Base-by-base conservation (phyloP, 1,140 invertebrate genomes). In the Cotesia chilonis region DNA sequence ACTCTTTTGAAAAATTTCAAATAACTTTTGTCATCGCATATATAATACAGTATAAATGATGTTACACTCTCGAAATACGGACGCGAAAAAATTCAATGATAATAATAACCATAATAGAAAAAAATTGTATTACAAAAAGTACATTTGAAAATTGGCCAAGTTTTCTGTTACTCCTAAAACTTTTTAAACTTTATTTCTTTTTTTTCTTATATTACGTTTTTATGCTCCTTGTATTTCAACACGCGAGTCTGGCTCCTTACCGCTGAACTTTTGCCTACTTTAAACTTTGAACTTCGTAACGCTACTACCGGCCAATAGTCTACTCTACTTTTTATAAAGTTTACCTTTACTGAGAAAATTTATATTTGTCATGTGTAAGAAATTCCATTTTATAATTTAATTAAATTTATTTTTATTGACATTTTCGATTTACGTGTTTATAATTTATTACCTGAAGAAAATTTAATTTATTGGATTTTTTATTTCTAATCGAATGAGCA, bases 71-170 rank as follows among this genome's bases (percentile, higher is more conserved):
- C 9, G 20, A 20, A 61, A 61, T 61, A 28, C 12, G 14, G 9
- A 59, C 3, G 9, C 9, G n/a, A 57, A 6, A 47, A 47, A 47
- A 47, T 47, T 2, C 10, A 47, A 47, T 47, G 2, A 47, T 10
- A 47, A 47, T 7, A 41, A 5, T 41, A 41, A 41, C 5, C 5
- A 41, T 9, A 47, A 47, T 2, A 47, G 10, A 47, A 47, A 6
- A 47, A 47, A 47, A 10, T 47, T 9, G 41, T 47, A 47, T 47
- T 47, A 47, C 41, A 47, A 47, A 47, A 47, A 47, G 41, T 47
- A 55, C 69, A 71, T 71, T 71, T 54, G 60, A 71, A 64, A 71
- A 71, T 71, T 71, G 69, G 47, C 17, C 28, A 71, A 71, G 51
- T 55, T 68, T 68, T 55, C 28, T 65, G 38, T 20, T n/a, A 9